Evolutionary conservation across 1,140 invertebrate species (phyloP), one percentile per base, ranked within the genome.

Genomic region (Drosophila kepulauana): DNA sequence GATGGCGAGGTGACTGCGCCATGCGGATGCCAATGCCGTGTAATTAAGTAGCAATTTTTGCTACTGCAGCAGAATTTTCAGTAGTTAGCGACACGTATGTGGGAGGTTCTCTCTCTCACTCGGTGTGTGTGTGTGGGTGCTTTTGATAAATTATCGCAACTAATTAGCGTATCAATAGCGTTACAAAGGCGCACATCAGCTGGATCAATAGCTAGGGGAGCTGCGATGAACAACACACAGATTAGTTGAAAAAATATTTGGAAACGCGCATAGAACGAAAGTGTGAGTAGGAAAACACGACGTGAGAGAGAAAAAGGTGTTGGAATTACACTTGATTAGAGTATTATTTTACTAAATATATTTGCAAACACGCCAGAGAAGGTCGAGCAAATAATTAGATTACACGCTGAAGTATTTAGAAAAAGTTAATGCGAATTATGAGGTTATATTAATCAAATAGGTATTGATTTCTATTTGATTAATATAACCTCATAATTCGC

Each of bases 21-120:
- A 15, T 13, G 52, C 75, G 56, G 69, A 69, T 74, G 75, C 70
- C 70, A 61, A 58, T 59, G 75, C 75, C 61, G 62, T 68, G 86
- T 87, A 87, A 87, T 87, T 87, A 87, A 88, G 77, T 80, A 88
- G 84, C 80, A 87, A 87, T 87, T 87, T 88, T 87, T 84, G 84
- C 80, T 72, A 75, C 84, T 84, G 80, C 84, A 80, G 77, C 73
- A 67, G 77, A 80, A 87, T 88, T 87, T 84, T 82, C 79, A 88
- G 69, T 73, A 84, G 80, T 52, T 65, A 41, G 13, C 64, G 30
- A 64, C 43, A 71, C 67, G 72, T 78, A 58, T 63, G 43, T 52
- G 25, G 15, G 33, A 6, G 33, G 45, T 13, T 25, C 20, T 25
- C 20, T 25, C 20, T 45, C 3, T 43, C 13, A 59, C 52, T 16